Evolutionary conservation across 35 echinoderm and acorn worm species (phyloP).

Genomic region (Hemicentrotus pulcherrimus): DNA sequence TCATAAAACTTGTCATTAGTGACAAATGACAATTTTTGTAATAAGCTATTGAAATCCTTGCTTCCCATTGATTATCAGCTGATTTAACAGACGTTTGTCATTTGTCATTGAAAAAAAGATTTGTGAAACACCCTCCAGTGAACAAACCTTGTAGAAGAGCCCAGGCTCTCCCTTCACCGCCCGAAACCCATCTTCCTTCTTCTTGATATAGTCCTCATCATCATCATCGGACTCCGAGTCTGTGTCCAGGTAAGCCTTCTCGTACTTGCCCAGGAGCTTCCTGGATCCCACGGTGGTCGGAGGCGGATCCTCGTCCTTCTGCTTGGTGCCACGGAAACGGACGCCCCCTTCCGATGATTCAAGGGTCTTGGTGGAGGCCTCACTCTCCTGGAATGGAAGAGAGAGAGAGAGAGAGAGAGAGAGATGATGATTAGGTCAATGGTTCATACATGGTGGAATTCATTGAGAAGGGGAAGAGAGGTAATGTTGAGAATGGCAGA

Average conservation of each 20-base stretch:
- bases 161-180: conserved; percentile 90
- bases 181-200: conserved; percentile 78
- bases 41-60: too few species aligned
- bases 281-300: conserved; percentile 80
- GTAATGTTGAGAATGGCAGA: too few species aligned
- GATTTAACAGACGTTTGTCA: too few species aligned
- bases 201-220: conserved; percentile 75
- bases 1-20: too few species aligned
- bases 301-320: conserved; percentile 45
- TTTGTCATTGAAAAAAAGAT: too few species aligned
- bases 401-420: too few species aligned
- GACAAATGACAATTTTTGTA: too few species aligned
- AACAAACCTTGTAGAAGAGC: conserved; percentile 89
- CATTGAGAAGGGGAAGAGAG: too few species aligned
- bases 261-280: conserved; percentile 66
- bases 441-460: too few species aligned
- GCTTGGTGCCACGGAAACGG: conserved; percentile 55
- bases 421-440: too few species aligned
- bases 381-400: neutral
- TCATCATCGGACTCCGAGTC: conserved; percentile 75
- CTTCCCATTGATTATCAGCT: too few species aligned
- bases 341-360: neutral
- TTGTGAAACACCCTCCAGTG: neutral
- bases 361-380: neutral
- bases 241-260: conserved; percentile 71